phyloP scores from a whole-genome alignment of 1,140 invertebrate genomes.

The Lethocerus indicus region DNA sequence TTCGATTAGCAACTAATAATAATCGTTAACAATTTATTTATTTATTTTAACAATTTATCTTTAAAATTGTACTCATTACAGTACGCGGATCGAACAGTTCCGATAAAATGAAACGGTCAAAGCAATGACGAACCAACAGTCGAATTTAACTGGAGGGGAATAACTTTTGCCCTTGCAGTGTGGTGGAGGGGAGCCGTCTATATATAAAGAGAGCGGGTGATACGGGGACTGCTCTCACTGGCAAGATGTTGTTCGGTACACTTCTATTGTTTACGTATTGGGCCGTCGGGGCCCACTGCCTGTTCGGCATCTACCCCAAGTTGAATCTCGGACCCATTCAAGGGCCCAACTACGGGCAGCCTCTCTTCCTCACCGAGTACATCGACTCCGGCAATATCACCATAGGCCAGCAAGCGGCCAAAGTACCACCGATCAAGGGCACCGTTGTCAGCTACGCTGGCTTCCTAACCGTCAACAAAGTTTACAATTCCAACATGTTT shows the following conservation, averaged over 20 bases:
- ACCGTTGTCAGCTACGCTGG: constrained; percentile 32
- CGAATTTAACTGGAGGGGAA: not conserved
- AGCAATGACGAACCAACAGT: no score
- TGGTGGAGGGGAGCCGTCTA: not conserved
- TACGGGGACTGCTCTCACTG: not conserved
- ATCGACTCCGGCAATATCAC: constrained; percentile 12
- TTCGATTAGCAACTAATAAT: no score
- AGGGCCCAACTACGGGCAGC: constrained; percentile 2
- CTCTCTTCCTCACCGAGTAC: constrained; percentile 14
- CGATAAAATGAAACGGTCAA: no score
- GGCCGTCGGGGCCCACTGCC: not conserved
- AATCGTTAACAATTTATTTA: no score
- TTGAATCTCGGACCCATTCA: not conserved
- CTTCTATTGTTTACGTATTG: not conserved
- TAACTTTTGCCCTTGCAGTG: not conserved
- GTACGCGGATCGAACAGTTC: no score
- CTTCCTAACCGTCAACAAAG: constrained; percentile 49
- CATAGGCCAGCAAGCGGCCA: constrained; percentile 7
- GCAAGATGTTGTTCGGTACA: not conserved
- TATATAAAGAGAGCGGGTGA: not conserved
- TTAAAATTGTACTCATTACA: no score
- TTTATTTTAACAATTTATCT: no score
- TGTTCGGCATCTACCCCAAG: not conserved
- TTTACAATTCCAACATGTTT: constrained; percentile 48
- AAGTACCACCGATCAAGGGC: constrained; percentile 7